phyloP scores from a whole-genome alignment of 2,113 vertebrate genomes.

The Phocoena phocoena region DNA sequence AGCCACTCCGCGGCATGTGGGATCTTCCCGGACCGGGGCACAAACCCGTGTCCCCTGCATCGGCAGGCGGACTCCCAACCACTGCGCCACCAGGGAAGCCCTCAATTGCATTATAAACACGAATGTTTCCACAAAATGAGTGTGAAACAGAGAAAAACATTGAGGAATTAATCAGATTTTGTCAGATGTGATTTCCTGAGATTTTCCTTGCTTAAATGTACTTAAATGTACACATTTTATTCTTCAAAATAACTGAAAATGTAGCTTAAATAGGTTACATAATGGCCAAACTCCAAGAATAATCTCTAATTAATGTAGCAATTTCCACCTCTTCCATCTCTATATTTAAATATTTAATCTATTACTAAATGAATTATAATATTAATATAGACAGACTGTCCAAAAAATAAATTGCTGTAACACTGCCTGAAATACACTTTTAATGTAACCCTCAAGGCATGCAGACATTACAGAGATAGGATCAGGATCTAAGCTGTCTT shows the following conservation, averaged over 20 bases:
- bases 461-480: constrained; percentile 76
- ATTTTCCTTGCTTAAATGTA: background rate
- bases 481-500: constrained; percentile 71
- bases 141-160: background rate
- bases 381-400: constrained; percentile 76
- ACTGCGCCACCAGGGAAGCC: too few species aligned
- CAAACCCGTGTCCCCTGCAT: too few species aligned
- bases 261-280: constrained; percentile 47
- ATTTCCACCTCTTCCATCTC: constrained; percentile 69
- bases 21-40: too few species aligned
- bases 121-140: background rate
- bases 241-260: constrained; percentile 62
- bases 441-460: constrained; percentile 79
- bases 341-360: constrained; percentile 81
- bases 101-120: background rate
- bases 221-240: background rate
- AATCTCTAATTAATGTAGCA: constrained; percentile 69
- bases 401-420: constrained; percentile 79
- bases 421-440: constrained; percentile 74
- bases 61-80: too few species aligned
- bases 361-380: constrained; percentile 79
- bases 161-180: background rate
- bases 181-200: background rate
- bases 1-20: too few species aligned
- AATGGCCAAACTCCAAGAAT: constrained; percentile 62